phyloP scores from a whole-genome alignment of 2,888 invertebrate species.

The Malachius bipustulatus region DNA sequence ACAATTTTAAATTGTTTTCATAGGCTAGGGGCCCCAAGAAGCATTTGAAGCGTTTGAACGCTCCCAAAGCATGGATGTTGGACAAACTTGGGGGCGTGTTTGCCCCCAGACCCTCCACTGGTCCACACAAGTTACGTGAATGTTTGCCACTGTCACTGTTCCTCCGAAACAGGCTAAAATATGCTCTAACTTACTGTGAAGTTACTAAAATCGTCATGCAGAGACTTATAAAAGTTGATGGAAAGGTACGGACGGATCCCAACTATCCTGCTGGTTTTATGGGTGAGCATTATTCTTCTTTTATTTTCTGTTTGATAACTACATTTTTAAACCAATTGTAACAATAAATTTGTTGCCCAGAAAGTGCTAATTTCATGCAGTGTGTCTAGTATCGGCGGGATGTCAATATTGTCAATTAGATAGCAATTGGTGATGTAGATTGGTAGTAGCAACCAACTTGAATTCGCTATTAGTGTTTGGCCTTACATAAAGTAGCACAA shows the following conservation, averaged over 20 bases:
- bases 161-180: conserved; percentile 93
- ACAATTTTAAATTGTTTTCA: conserved; percentile 29
- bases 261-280: conserved; percentile 98
- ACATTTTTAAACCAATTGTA: too few relatives aligned
- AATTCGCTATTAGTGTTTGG: too few relatives aligned
- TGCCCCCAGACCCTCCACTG: conserved; percentile 94
- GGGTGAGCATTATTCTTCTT: conserved; percentile 56
- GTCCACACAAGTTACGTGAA: conserved; percentile 96
- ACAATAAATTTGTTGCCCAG: too few relatives aligned
- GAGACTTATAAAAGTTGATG: conserved; percentile 94
- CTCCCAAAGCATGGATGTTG: conserved; percentile 99
- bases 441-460: too few relatives aligned
- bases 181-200: conserved; percentile 92
- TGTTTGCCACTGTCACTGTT: conserved; percentile 94
- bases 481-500: too few relatives aligned
- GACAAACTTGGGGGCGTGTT: conserved; percentile 97
- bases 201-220: conserved; percentile 98
- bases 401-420: too few relatives aligned
- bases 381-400: too few relatives aligned
- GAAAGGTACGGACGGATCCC: conserved; percentile 93
- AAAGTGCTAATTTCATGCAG: too few relatives aligned
- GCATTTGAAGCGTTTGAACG: conserved; percentile 97
- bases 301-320: too few relatives aligned
- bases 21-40: conserved; percentile 98
- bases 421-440: too few relatives aligned